A percentile compares a stretch with the other conserved stretches of the same genome.
Conservation (phyloP, 1,140 invertebrate genomes). For the Heliconius congener region DNA sequence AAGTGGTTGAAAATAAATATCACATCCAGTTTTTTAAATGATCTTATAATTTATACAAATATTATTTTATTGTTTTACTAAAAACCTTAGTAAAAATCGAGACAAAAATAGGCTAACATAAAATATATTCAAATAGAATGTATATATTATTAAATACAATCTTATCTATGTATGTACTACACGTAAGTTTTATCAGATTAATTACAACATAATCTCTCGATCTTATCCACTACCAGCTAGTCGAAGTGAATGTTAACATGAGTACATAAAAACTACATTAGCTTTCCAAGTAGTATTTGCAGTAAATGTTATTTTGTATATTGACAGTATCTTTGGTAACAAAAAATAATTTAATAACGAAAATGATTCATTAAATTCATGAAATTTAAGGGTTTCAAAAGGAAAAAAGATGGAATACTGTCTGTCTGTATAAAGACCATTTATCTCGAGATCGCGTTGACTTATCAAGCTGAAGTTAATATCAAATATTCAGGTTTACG, state of each 20-base stretch:
- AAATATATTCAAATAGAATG: background rate
- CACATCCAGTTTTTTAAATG: too few species aligned
- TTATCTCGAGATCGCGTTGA: too few species aligned
- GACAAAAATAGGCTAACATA: background rate
- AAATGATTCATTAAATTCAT: background rate
- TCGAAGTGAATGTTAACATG: background rate
- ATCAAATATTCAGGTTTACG: too few species aligned
- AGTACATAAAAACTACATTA: background rate
- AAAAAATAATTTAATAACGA: background rate
- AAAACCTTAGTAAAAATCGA: too few species aligned
- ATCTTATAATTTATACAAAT: too few species aligned
- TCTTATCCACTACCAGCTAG: background rate
- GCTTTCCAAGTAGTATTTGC: background rate
- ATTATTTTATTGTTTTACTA: too few species aligned
- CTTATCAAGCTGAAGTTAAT: too few species aligned
- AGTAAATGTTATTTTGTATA: too few species aligned
- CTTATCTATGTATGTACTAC: slow-evolving; percentile 6
- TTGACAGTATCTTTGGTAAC: background rate
- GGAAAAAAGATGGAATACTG: too few species aligned
- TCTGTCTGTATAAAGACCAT: too few species aligned
- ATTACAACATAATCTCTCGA: background rate
- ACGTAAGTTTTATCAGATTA: slow-evolving; percentile 7
- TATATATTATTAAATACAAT: background rate
- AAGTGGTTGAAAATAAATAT: background rate
- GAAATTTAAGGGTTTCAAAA: background rate